Conservation (phyloP, 2,797 vertebrate genomes). For the Falco novaeseelandiae region DNA sequence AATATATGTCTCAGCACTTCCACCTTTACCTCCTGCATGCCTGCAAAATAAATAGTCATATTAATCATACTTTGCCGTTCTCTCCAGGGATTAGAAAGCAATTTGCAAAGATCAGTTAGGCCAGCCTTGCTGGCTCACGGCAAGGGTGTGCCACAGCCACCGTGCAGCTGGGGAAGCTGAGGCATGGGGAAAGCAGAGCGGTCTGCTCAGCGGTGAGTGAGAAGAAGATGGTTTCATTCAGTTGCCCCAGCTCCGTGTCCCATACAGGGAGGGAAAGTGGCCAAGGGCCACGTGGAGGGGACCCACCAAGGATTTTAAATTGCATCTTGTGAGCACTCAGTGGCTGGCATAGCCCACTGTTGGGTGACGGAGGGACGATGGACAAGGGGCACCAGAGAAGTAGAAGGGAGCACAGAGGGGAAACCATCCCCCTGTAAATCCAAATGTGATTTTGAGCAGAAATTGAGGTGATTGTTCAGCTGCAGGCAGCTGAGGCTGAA, state of each 20-base stretch:
- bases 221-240: neutral
- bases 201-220: rapidly evolving
- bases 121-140: neutral
- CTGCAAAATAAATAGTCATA: conserved; percentile 66
- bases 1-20: conserved; percentile 64
- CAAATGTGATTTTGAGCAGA: neutral
- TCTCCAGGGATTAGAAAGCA: neutral
- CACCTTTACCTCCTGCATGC: conserved; percentile 58
- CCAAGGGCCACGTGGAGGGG: neutral
- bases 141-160: rapidly evolving
- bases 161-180: neutral
- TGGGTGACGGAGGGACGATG: neutral
- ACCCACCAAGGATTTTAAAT: neutral
- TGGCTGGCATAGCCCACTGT: rapidly evolving
- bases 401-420: neutral
- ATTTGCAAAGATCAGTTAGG: neutral
- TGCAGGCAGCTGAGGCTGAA: neutral
- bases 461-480: neutral
- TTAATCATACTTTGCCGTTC: conserved; percentile 51
- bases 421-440: neutral
- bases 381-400: neutral
- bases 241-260: neutral
- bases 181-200: neutral
- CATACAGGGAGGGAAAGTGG: neutral
- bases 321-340: rapidly evolving